Evolutionary conservation across 2,888 invertebrate species (phyloP), one percentile per base, ranked within the genome.

Genomic region (Sussaba pulchella): DNA sequence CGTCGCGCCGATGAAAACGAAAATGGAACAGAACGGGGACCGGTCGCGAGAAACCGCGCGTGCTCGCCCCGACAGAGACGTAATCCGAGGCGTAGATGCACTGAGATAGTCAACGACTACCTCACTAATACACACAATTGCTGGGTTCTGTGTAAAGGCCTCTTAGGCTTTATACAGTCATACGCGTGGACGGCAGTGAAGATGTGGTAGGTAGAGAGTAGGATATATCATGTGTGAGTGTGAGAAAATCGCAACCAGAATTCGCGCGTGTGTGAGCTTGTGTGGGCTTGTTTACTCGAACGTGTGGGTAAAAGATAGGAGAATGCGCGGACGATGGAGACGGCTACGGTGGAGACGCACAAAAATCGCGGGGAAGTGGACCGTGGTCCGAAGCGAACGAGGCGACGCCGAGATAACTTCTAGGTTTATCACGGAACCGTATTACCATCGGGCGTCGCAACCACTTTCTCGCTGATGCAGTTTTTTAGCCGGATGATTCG

Each of bases 281-380:
- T 41, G 45, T 45, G 24, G 36, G 39, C 26, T 36, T 39, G 26
- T 61, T 36, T 19, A 6, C 47, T 41, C 54, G 31, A 52, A 9
- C 9, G 59, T 59, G 41, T 63, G 45, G 21, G 73, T 63, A 64
- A 76, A 36, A 41, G 66, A 72, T 59, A 75, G 64, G 75, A 77
- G 74, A 75, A 78, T 71, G 75, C 81, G 72, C 47, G 52, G 77
- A 75, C 61, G 70, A 77, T 69, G 82, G 52, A 73, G 61, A 70
- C 80, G 77, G 64, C 54, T 19, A 73, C 63, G 19, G 39, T 45
- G 47, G 57, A 66, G 79, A 75, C 50, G 75, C 59, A 89, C 87
- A 90, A 91, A 91, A 91, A 90, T 91, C 52, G 87, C 84, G 78
- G 87, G 73, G 87, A 89, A 89, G 88, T 86, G 87, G 88, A 88